Evolutionary conservation across 2,113 vertebrate species (phyloP).

Genomic region (Hippocampus barbouri): DNA sequence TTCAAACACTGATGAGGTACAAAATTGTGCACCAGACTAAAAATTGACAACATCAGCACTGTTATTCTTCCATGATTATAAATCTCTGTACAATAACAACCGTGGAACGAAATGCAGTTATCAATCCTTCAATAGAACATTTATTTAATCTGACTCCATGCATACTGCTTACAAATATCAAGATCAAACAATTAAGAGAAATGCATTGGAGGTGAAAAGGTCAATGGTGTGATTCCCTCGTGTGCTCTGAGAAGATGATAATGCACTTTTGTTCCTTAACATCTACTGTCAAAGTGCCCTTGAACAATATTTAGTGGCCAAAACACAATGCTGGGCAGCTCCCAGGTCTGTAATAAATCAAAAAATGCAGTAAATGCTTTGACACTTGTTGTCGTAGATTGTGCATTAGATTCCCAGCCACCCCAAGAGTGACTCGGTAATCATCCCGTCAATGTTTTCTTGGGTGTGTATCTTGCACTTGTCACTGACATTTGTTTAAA

Average conservation of each 20-base stretch:
- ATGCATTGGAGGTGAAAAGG: slow-evolving; percentile 44
- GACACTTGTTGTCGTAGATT: slow-evolving; percentile 59
- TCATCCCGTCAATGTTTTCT: slow-evolving; percentile 23
- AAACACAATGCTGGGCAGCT: slow-evolving; percentile 62
- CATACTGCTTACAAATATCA: slow-evolving; percentile 29
- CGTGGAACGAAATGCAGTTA: background rate
- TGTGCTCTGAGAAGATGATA: slow-evolving; percentile 53
- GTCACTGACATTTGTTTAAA: slow-evolving; percentile 21
- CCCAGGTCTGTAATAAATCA: slow-evolving; percentile 68
- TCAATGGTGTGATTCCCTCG: slow-evolving; percentile 45
- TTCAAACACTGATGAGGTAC: too few species aligned
- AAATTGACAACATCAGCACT: too few species aligned
- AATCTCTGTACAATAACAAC: too few species aligned
- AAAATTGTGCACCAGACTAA: too few species aligned
- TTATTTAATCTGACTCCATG: slow-evolving; percentile 48
- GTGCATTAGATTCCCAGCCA: slow-evolving; percentile 45
- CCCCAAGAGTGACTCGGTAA: slow-evolving; percentile 21
- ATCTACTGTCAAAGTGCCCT: slow-evolving; percentile 66
- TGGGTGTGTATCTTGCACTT: background rate
- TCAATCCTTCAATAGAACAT: slow-evolving; percentile 46
- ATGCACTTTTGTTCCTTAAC: slow-evolving; percentile 54
- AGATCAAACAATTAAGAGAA: slow-evolving; percentile 53
- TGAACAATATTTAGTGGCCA: slow-evolving; percentile 67
- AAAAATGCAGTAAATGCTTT: slow-evolving; percentile 61
- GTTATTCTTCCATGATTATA: too few species aligned